Base-by-base conservation (phyloP, 2,888 invertebrate genomes). In the Tryphoninae sp. region DNA sequence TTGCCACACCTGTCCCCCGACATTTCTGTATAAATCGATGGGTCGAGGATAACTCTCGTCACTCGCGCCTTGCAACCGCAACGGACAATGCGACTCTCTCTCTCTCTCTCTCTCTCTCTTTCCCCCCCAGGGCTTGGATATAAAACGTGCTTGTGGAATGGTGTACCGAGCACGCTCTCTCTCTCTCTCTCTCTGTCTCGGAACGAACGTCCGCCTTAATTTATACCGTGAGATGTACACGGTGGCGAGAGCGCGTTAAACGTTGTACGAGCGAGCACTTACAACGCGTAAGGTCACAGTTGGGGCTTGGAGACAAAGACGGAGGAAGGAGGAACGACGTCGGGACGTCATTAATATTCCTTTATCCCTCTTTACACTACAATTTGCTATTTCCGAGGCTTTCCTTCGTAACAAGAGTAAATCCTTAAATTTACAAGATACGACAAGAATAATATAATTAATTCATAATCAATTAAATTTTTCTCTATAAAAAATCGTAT, bases 31-130 rank as follows among this genome's bases (percentile, higher is more conserved):
- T 53, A 71, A 74, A 62, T 80, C 67, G 82, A 80, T 79, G 83
- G 82, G 84, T 74, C 76, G 83, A 79, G 77, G 84, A 84, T 86
- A 84, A 86, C 83, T 87, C 84, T 80, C 83, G 74, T 84, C 79
- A 72, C 76, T 82, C 53, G 78, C 65, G 65, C 40, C 13, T 26
- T 75, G 68, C 64, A 64, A 53, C 81, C 72, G 72, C 67, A 68
- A 4, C 51, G 83, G 78, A 86, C 84, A 85, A 85, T 81, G 79
- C 83, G 67, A 22, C 19, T 19, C 19, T 16, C n/a, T 78, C 76
- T 62, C 40, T 69, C 69, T 69, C 64, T 68, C 19, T 68, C 40
- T 68, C 33, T 22, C 11, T 42, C 19, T 55, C 33, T 55, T 8
- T 26, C 53, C 8, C 53, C 23, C 26, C 13, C 26, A 58, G 33